phyloP scores from a whole-genome alignment of 2,797 vertebrate genomes.

The Paramormyrops hopkinsi region DNA sequence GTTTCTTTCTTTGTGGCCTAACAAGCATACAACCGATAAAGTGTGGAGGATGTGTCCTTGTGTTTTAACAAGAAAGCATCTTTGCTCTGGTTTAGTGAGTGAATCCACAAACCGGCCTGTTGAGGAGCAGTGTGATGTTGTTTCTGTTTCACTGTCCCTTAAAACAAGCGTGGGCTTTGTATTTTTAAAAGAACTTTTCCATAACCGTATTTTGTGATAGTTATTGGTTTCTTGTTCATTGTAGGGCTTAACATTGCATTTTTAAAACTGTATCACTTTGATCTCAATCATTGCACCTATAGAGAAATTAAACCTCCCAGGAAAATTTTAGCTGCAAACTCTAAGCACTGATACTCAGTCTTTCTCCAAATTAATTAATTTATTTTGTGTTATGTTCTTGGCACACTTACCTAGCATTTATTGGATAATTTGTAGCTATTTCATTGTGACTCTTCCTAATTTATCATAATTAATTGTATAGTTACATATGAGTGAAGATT shows the following conservation, averaged over 20 bases:
- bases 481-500: neutral
- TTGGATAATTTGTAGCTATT: neutral
- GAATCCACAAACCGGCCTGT: neutral
- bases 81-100: neutral
- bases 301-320: neutral
- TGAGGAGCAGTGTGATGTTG: neutral
- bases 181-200: neutral
- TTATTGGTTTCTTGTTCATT: neutral
- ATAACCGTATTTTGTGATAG: neutral
- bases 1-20: neutral
- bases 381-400: neutral
- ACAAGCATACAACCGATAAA: neutral
- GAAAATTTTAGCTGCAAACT: neutral
- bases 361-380: neutral
- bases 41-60: neutral
- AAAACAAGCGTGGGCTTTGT: neutral
- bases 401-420: neutral
- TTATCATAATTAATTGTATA: neutral
- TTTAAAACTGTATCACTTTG: neutral
- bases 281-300: neutral
- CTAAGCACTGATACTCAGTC: neutral
- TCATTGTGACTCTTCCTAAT: neutral
- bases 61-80: neutral
- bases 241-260: neutral
- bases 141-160: neutral